Base-by-base conservation (phyloP, 2,888 invertebrate genomes). In the Ornithoptera alexandrae region DNA sequence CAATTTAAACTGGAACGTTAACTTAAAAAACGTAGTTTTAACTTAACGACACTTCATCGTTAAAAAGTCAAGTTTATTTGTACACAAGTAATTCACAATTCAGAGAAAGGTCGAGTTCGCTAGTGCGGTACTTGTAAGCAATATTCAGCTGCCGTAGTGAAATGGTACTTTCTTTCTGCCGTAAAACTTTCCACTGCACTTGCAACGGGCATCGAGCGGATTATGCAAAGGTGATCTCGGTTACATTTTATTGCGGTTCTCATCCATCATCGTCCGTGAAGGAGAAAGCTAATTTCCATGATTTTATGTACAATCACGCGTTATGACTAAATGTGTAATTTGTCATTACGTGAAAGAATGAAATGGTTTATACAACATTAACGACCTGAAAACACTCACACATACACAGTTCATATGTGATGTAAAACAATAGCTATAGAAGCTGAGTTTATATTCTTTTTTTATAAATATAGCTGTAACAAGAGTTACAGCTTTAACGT, bases 151-250 rank as follows among this genome's bases (percentile, higher is more conserved):
- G 72, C 73, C 72, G 72, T 73, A 66, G 77, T 74, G 82, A 82
- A 83, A 83, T 79, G 78, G 12, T 69, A 75, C 81, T 83, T 84
- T 82, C 79, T 74, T 80, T 76, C 71, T 73, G 68, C 74, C 65
- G 67, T 66, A 66, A 76, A 75, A 80, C 84, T 83, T 84, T 84
- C 82, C 78, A 83, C 70, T 78, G 75, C 78, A 78, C 70, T 77
- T 72, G 72, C 72, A 72, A 69, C 72, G 30, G 76, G 74, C 75
- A 72, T 60, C 62, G 68, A 53, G 57, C 36, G 68, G 65, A 70
- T 74, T 74, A 75, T 72, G 69, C 72, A 74, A 77, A 75, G 75
- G 73, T 76, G 77, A 74, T 76, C 70, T 72, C 63, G 66, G 72
- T 75, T 70, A 73, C 67, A 70, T 46, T 67, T 67, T 56, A 70